These are phyloP conservation scores for Potamilus streckersoni DNA, from an alignment of 1,140 invertebrate genomes.

Conservation along the genomic window DNA sequence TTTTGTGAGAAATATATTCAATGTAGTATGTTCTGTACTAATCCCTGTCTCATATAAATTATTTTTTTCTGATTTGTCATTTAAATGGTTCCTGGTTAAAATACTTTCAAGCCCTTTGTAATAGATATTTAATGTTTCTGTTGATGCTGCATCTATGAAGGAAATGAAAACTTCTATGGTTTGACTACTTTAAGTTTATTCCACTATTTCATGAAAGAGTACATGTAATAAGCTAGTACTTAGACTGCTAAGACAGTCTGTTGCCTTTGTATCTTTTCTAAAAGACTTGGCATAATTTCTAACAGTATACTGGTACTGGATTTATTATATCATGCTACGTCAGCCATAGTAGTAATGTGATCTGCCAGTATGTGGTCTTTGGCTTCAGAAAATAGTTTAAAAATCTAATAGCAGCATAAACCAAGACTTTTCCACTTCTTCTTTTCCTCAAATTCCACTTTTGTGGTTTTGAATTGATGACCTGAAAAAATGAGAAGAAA, in stretches of 20 bases:
- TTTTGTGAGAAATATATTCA: conserved; percentile 4
- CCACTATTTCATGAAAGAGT: neutral
- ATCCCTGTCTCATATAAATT: conserved; percentile 68
- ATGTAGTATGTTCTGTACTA: conserved; percentile 56
- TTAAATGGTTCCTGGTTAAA: conserved; percentile 14
- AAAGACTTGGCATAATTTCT: conserved; percentile 7
- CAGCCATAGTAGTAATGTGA: conserved; percentile 10
- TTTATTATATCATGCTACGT: conserved; percentile 17
- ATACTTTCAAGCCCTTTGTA: neutral
- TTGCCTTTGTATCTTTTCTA: conserved; percentile 6
- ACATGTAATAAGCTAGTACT: too few relatives aligned
- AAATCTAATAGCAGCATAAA: conserved; percentile 6
- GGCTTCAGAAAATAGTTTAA: neutral
- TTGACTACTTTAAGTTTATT: conserved; percentile 8
- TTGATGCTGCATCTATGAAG: neutral
- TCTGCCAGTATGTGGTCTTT: conserved; percentile 12
- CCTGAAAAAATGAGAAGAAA: too few relatives aligned
- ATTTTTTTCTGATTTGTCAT: conserved; percentile 51
- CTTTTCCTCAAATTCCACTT: too few relatives aligned
- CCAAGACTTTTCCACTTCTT: neutral
- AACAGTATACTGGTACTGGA: conserved; percentile 5
- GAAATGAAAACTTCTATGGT: conserved; percentile 11
- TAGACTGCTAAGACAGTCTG: neutral
- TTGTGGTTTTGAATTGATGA: too few relatives aligned
- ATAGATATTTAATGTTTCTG: conserved; percentile 3